These are phyloP conservation scores for Hyles vespertilio DNA, from an alignment of 1,140 invertebrate genomes.

Conservation along the genomic window DNA sequence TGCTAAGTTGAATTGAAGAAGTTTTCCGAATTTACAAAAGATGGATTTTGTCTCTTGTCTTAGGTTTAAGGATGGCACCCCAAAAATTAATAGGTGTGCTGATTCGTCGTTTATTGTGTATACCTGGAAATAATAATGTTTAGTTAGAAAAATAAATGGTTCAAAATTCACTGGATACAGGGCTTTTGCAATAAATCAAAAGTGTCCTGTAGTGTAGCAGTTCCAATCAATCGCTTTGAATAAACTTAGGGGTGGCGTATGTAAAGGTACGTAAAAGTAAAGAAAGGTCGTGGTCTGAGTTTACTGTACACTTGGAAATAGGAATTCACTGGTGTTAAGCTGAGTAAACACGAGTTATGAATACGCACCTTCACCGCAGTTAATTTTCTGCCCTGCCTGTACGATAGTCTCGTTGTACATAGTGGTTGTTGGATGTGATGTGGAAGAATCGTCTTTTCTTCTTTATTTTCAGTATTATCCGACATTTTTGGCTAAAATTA, in stretches of 20 bases:
- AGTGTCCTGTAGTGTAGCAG: too few relatives aligned
- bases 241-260: too few relatives aligned
- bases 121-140: slow-evolving; percentile 78
- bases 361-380: slow-evolving; percentile 88
- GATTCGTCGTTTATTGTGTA: slow-evolving; percentile 93
- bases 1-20: slow-evolving; percentile 47
- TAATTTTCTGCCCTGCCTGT: slow-evolving; percentile 87
- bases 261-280: too few relatives aligned
- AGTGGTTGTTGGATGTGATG: slow-evolving; percentile 82
- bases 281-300: too few relatives aligned
- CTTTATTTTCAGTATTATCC: slow-evolving; percentile 30
- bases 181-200: too few relatives aligned
- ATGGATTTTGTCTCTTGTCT: slow-evolving; percentile 82
- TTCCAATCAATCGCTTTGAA: too few relatives aligned
- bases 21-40: slow-evolving; percentile 82
- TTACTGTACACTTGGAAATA: too few relatives aligned
- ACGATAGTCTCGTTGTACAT: slow-evolving; percentile 83
- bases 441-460: slow-evolving; percentile 68
- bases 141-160: neutral
- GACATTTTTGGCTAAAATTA: too few relatives aligned
- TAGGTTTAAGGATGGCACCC: slow-evolving; percentile 87
- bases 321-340: too few relatives aligned
- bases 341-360: too few relatives aligned
- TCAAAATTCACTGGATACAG: too few relatives aligned
- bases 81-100: slow-evolving; percentile 86